phyloP scores from a whole-genome alignment of 2,888 invertebrate genomes.

The Nomada lathburiana region DNA sequence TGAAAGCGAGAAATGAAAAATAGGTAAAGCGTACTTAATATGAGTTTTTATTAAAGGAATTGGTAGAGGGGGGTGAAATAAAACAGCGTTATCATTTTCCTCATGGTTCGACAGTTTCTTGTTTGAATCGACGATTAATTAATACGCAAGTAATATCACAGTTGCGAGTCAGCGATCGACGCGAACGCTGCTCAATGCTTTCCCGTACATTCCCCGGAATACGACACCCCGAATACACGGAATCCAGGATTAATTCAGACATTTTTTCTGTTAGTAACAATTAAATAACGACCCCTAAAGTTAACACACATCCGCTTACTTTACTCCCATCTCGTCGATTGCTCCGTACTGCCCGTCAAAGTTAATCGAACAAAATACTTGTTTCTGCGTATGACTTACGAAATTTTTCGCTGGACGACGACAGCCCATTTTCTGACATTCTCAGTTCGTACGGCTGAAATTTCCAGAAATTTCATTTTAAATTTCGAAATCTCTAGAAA shows the following conservation, averaged over 20 bases:
- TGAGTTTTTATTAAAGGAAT: not conserved
- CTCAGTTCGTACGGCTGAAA: not conserved
- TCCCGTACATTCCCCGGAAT: constrained; percentile 70
- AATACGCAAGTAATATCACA: constrained; percentile 84
- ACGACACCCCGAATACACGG: constrained; percentile 60
- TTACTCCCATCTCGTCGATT: constrained; percentile 59
- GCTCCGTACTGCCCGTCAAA: constrained; percentile 56
- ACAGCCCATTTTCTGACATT: constrained; percentile 9
- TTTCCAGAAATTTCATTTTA: not conserved
- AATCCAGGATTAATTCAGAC: constrained; percentile 72
- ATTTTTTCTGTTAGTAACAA: constrained; percentile 74
- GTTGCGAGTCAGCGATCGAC: constrained; percentile 76
- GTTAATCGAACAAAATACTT: constrained; percentile 48
- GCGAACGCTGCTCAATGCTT: constrained; percentile 73
- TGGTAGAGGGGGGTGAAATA: constrained; percentile 53
- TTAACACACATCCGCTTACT: constrained; percentile 56
- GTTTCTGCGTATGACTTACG: constrained; percentile 34
- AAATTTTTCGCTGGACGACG: constrained; percentile 52
- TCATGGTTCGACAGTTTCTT: constrained; percentile 75
- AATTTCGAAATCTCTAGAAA: constrained; percentile 50
- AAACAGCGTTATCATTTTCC: constrained; percentile 53
- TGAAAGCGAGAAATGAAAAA: not conserved
- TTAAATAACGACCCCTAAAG: constrained; percentile 77
- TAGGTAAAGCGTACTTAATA: not conserved
- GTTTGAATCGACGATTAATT: constrained; percentile 80